Evolutionary conservation across 2,113 vertebrate genomes (phyloP), one percentile per base, ranked within the genome.

Genomic region (Gasterosteus nipponicus): DNA sequence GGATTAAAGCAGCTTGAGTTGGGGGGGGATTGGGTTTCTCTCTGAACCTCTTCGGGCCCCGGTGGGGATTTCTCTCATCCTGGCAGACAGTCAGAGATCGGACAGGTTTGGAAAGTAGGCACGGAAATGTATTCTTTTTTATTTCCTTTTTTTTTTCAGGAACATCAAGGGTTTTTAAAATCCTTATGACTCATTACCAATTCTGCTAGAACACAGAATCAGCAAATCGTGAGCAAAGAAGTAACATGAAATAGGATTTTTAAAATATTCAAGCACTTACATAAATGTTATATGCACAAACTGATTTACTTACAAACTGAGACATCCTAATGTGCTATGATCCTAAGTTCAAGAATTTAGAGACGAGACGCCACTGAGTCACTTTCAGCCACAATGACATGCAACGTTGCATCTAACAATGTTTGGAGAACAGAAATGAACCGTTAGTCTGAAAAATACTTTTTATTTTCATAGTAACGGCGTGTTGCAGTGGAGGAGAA

Each of bases 11-110:
- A 56, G 66, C 73, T 71, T 5, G 33, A 83, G 61, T 16, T 31
- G 42, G 77, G 76, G 65, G 35, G 65, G 54, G 63, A 77, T 80
- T 65, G 69, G 85, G 31, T 78, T 81, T 83, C 70, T 78, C 69
- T 87, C 41, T 80, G 82, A 84, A 67, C 54, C 68, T 72, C 66
- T 73, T 61, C 15, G 7, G 31, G 16, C 53, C 74, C 70, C 0
- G 9, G 56, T 60, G 81, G 79, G 18, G 47, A 33, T 47, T 69
- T 79, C 69, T 63, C 74, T 63, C 67, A 80, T 59, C 72, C 68
- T 35, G 39, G 51, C 59, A 14, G 41, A 39, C 44, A 69, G 38
- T 49, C 61, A 70, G 53, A 81, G 83, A 46, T 60, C 39, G 51
- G 53, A n/a, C 56, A 70, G 62, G 67, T 49, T 31, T 70, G 42